phyloP scores from a whole-genome alignment of 2,113 vertebrate species.

The Ardeotis arabs region DNA sequence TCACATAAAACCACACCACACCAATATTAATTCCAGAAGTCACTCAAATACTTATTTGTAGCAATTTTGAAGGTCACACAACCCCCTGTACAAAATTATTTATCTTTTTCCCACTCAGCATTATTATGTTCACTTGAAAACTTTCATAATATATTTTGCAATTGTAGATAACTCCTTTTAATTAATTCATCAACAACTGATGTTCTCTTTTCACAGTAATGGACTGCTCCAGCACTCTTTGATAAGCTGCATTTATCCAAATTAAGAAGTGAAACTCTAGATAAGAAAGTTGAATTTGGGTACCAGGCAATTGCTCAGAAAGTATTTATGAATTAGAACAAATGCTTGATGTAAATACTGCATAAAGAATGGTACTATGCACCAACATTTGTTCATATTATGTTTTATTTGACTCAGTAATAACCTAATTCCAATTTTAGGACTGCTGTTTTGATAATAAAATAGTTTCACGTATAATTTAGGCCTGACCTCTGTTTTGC shows the following conservation, averaged over 20 bases:
- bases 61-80: not conserved
- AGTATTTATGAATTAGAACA: not conserved
- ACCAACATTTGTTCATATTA: not conserved
- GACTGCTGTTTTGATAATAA: slow-evolving; percentile 4
- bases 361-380: not conserved
- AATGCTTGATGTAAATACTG: not conserved
- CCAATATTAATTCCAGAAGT: not conserved
- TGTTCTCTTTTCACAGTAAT: not conserved
- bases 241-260: not conserved
- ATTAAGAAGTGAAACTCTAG: too few relatives aligned
- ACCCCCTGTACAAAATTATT: not conserved
- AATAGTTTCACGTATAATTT: not conserved
- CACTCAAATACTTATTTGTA: not conserved
- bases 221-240: not conserved
- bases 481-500: not conserved
- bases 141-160: not conserved
- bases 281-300: not conserved
- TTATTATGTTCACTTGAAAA: not conserved
- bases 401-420: not conserved
- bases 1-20: not conserved
- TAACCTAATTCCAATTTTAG: not conserved
- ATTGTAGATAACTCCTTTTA: not conserved
- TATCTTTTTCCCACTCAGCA: not conserved
- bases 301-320: not conserved
- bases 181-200: not conserved